phyloP scores from a whole-genome alignment of 2,797 vertebrate species.

The Chelonia mydas region DNA sequence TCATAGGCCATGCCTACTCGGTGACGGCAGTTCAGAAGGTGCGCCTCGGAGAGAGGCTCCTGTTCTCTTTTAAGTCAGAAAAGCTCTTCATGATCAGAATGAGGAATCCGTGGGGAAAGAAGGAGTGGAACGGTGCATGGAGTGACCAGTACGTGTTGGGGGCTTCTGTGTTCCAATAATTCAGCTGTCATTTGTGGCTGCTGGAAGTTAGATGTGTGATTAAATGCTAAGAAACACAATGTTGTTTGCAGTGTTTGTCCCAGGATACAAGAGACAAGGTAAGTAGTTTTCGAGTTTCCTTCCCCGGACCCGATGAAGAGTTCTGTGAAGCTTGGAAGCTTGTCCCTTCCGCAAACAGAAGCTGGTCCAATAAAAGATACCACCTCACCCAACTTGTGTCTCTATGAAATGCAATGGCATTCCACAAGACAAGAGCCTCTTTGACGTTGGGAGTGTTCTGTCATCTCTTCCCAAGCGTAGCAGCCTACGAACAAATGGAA shows the following conservation, averaged over 20 bases:
- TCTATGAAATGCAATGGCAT: rapidly evolving
- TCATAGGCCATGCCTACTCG: conserved; percentile 93
- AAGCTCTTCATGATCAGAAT: conserved; percentile 92
- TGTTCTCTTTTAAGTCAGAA: conserved; percentile 86
- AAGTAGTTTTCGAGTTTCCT: neutral
- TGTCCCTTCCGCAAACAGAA: neutral
- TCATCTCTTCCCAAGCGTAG: neutral
- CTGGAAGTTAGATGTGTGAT: neutral
- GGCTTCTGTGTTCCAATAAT: neutral
- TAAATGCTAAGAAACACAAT: neutral
- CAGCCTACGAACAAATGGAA: neutral
- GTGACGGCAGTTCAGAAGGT: conserved; percentile 90
- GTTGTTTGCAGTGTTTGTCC: neutral
- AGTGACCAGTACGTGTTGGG: conserved; percentile 88
- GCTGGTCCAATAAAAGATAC: neutral
- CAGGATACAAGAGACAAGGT: neutral
- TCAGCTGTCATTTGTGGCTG: neutral
- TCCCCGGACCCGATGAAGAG: neutral
- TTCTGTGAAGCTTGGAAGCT: neutral
- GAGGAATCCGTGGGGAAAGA: conserved; percentile 96
- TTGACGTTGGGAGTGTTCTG: neutral
- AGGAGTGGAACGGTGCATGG: conserved; percentile 94
- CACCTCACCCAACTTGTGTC: neutral
- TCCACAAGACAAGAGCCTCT: rapidly evolving
- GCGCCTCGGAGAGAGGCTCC: conserved; percentile 85